phyloP scores from a whole-genome alignment of 1,140 invertebrate genomes.

The Pachypsylla venusta region DNA sequence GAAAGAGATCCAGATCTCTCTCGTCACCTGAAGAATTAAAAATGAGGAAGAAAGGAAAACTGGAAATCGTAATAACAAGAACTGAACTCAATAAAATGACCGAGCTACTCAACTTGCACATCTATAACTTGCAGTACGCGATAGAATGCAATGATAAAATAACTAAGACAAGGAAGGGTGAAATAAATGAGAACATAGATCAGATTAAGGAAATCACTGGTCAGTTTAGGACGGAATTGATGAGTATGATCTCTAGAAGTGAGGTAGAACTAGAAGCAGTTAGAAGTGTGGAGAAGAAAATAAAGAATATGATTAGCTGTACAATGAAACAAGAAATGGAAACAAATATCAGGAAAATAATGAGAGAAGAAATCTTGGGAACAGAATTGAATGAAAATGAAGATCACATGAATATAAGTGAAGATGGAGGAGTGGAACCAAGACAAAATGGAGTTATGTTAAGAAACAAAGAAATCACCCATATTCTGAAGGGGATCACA shows the following conservation, averaged over 20 bases:
- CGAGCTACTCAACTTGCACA: neutral
- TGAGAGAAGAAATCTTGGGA: slow-evolving; percentile 7
- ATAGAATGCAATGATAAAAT: slow-evolving; percentile 5
- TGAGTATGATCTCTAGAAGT: neutral
- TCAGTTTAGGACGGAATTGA: neutral
- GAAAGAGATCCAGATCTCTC: neutral
- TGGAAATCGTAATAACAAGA: neutral
- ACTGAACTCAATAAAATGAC: neutral
- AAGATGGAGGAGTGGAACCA: too few species aligned
- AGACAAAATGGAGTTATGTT: too few species aligned
- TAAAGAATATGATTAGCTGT: neutral
- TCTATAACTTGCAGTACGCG: neutral
- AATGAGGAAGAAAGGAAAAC: neutral
- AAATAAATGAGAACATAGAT: neutral
- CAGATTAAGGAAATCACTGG: neutral
- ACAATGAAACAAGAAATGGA: neutral
- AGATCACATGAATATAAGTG: too few species aligned
- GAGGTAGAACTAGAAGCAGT: neutral
- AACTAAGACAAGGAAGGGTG: neutral
- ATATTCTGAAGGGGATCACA: too few species aligned
- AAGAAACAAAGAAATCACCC: too few species aligned
- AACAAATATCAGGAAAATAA: slow-evolving; percentile 1
- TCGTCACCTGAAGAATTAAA: neutral
- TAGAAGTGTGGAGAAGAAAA: neutral
- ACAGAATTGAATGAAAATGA: neutral